These are phyloP conservation scores for Drosophila ananassae DNA, from an alignment of 1,140 invertebrate genomes.

Conservation along the genomic window DNA sequence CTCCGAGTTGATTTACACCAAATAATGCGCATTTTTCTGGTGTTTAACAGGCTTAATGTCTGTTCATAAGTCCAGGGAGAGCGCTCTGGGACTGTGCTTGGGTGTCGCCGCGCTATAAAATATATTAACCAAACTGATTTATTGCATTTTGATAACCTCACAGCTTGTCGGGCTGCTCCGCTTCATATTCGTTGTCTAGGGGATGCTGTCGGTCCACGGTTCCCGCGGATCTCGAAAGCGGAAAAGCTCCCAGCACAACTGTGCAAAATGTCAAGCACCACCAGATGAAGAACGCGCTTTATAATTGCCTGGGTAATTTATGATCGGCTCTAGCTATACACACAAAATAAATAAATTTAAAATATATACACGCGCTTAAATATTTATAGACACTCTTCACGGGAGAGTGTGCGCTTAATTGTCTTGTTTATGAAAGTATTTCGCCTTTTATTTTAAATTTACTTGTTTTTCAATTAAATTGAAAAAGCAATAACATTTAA, in stretches of 20 bases:
- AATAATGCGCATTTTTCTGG: conserved; percentile 71
- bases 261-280: conserved; percentile 61
- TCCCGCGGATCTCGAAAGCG: conserved; percentile 23
- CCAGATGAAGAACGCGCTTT: conserved; percentile 40
- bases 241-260: conserved; percentile 48
- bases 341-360: conserved; percentile 32
- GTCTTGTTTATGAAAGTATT: conserved; percentile 68
- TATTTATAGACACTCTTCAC: conserved; percentile 29
- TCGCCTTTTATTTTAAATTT: conserved; percentile 19
- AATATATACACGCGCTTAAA: conserved; percentile 29
- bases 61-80: conserved; percentile 57
- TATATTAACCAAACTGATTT: conserved; percentile 77
- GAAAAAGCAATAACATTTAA: neutral
- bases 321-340: conserved; percentile 39
- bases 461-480: neutral
- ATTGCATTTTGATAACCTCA: conserved; percentile 78
- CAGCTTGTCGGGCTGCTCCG: conserved; percentile 30
- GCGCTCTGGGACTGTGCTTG: conserved; percentile 34
- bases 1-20: conserved; percentile 68
- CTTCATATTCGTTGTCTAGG: conserved; percentile 22
- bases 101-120: conserved; percentile 67
- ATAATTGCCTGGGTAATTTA: conserved; percentile 77
- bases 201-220: conserved; percentile 24
- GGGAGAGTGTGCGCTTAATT: conserved; percentile 52
- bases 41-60: conserved; percentile 81